Evolutionary conservation across 2,113 vertebrate species (phyloP), one percentile per base, ranked within the genome.

Genomic region (Plestiodon gilberti): DNA sequence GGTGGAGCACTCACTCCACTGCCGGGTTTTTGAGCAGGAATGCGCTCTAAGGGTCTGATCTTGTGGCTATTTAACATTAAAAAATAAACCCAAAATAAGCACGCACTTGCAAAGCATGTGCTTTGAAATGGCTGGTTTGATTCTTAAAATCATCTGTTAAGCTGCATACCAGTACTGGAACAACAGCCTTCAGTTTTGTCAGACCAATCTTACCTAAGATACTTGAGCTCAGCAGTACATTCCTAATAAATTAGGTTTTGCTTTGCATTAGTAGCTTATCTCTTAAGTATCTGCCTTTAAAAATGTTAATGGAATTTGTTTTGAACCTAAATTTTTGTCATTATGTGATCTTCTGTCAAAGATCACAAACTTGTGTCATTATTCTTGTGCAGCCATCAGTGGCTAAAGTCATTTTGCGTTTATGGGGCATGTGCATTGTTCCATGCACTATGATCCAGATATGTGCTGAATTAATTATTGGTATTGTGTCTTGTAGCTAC

Each of bases 361-460:
- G 43, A 13, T 28, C 65, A 52, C 30, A 86, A 18, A 52, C 48
- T 13, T 83, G 33, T 61, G n/a, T 85, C 25, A 57, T 57, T 3
- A 2, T 10, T 28, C 61, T 65, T 57, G 5, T 76, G 23, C 15
- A 13, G 18, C 17, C 57, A 30, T 23, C 20, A 43, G 43, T 77
- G 75, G 71, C 1, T 48, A 28, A 83, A 84, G 28, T 62, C 33
- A 18, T 15, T n/a, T 15, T 61, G 6, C 2, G 0, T 2, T 3
- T 22, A 18, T 6, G 43, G 73, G 65, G 0, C 61, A 6, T 85
- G 73, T 83, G 2, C 4, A 83, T 38, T 33, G 1, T 0, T 25
- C 18, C 18, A 48, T 18, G 10, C 62, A 2, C 22, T n/a, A 1
- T 7, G 0, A 0, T 4, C 74, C 22, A 76, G 20, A 11, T 77